These are phyloP conservation scores for Notocelia uddmanniana DNA, from an alignment of 2,888 invertebrate species.

Conservation along the genomic window DNA sequence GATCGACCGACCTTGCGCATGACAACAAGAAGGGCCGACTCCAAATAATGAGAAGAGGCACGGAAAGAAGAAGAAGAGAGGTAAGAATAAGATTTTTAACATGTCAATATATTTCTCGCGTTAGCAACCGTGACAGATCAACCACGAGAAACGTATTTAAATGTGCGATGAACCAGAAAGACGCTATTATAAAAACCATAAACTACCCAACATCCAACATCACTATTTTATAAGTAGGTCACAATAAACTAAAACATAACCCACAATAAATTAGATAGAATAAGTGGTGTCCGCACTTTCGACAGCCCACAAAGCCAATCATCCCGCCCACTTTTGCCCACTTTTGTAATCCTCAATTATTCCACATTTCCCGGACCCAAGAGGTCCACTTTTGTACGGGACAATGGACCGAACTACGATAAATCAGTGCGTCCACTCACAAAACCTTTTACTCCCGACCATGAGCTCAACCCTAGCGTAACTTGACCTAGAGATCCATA, in stretches of 20 bases:
- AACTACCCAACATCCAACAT: no score
- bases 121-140: no score
- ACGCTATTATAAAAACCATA: no score
- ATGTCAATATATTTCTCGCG: no score
- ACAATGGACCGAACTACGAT: constrained; percentile 43
- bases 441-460: neutral
- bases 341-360: constrained; percentile 39
- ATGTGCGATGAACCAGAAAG: no score
- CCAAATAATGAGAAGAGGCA: no score
- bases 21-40: no score
- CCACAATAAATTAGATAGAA: constrained; percentile 8
- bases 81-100: no score
- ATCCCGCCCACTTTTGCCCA: constrained; percentile 38
- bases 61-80: no score
- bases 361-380: constrained; percentile 37
- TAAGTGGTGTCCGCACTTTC: constrained; percentile 27
- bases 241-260: neutral
- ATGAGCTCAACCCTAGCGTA: neutral
- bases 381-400: constrained; percentile 44
- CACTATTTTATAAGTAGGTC: neutral
- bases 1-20: no score
- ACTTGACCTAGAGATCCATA: neutral
- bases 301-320: constrained; percentile 33
- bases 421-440: constrained; percentile 32
- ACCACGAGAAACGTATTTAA: no score